phyloP scores from a whole-genome alignment of 1,140 invertebrate genomes.

The Bombus soroeensis region DNA sequence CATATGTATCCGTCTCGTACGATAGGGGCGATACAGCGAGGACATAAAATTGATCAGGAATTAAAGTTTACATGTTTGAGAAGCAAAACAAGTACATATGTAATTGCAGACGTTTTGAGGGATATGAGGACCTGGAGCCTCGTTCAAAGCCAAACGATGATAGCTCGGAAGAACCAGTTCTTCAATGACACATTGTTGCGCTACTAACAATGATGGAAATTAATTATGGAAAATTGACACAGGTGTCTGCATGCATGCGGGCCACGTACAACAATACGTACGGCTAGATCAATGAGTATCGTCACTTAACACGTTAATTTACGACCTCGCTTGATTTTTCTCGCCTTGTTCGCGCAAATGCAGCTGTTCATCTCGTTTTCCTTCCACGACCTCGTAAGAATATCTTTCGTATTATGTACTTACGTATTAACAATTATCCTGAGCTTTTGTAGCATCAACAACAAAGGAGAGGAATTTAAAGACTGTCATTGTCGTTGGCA shows the following conservation, averaged over 20 bases:
- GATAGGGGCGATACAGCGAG: slow-evolving; percentile 6
- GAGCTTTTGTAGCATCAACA: not conserved
- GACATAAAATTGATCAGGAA: not conserved
- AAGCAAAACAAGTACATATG: not conserved
- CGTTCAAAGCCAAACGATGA: not conserved
- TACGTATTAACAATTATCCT: no score
- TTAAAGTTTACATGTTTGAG: not conserved
- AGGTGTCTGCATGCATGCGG: not conserved
- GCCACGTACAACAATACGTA: not conserved
- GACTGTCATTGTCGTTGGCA: not conserved
- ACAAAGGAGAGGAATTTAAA: not conserved
- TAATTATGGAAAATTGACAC: not conserved
- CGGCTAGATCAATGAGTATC: not conserved
- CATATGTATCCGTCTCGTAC: not conserved
- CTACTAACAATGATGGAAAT: not conserved
- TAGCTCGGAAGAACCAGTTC: not conserved
- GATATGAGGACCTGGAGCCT: not conserved
- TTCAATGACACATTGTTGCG: not conserved
- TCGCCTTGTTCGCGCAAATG: not conserved
- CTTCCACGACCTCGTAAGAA: not conserved
- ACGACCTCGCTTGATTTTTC: not conserved
- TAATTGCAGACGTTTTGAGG: not conserved
- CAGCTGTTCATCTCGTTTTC: not conserved
- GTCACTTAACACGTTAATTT: not conserved
- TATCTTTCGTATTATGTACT: no score